Evolutionary conservation across 1,140 invertebrate genomes (phyloP).

Genomic region (Copidosoma floridanum): DNA sequence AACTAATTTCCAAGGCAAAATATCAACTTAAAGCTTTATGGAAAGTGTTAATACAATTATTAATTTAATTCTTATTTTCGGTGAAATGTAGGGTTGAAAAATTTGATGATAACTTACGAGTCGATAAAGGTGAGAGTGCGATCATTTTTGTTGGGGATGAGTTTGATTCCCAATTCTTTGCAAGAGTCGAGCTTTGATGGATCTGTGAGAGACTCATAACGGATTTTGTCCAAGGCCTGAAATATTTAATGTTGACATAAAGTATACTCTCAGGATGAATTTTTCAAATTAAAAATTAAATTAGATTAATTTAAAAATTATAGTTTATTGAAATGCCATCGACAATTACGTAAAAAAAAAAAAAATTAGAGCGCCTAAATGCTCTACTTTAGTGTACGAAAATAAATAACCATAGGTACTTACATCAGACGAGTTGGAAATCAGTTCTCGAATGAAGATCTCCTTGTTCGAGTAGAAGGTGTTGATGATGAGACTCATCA

Average conservation of each 20-base stretch:
- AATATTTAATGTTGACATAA: too few species aligned
- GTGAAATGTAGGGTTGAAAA: neutral
- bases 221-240: constrained; percentile 61
- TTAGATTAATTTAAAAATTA: too few species aligned
- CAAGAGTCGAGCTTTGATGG: constrained; percentile 75
- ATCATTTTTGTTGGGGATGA: constrained; percentile 77
- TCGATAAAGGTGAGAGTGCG: constrained; percentile 77
- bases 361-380: too few species aligned
- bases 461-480: constrained; percentile 99
- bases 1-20: too few species aligned
- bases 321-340: neutral
- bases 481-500: constrained; percentile 97
- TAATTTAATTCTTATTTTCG: neutral
- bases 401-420: too few species aligned
- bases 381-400: too few species aligned
- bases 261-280: neutral
- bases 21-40: too few species aligned
- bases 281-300: too few species aligned
- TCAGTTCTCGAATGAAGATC: constrained; percentile 97
- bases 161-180: constrained; percentile 76
- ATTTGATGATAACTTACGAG: constrained; percentile 32
- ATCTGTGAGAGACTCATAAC: constrained; percentile 79
- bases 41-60: too few species aligned
- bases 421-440: constrained; percentile 79
- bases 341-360: neutral